Conservation (phyloP, 2,113 vertebrate genomes). For the Psittacara wagleri region DNA sequence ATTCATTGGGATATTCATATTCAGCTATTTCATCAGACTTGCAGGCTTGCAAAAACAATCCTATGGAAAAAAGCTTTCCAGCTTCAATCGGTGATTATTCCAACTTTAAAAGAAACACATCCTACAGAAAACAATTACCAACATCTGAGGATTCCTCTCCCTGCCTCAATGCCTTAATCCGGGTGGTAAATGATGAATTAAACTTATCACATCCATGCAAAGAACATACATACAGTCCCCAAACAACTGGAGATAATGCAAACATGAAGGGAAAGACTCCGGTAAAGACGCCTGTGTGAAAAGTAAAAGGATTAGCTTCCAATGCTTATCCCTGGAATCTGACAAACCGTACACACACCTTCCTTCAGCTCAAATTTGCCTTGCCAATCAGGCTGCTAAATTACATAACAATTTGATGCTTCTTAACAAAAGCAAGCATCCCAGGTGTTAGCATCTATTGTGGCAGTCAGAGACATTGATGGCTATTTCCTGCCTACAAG, state of each 20-base stretch:
- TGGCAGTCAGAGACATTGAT: slow-evolving; percentile 13
- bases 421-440: slow-evolving; percentile 49
- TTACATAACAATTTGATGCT: slow-evolving; percentile 39
- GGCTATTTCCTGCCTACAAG: slow-evolving; percentile 1
- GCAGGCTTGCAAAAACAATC: neutral
- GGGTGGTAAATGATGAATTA: slow-evolving; percentile 46
- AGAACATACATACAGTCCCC: neutral
- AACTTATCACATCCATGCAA: slow-evolving; percentile 33
- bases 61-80: neutral
- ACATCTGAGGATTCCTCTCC: slow-evolving; percentile 23
- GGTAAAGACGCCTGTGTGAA: neutral
- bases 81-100: slow-evolving; percentile 11
- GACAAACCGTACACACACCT: neutral
- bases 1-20: neutral
- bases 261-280: slow-evolving; percentile 14
- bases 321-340: slow-evolving; percentile 39
- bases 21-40: slow-evolving; percentile 5
- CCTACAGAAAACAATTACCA: slow-evolving; percentile 54
- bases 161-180: slow-evolving; percentile 47
- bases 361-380: slow-evolving; percentile 29
- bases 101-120: slow-evolving; percentile 51
- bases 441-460: neutral
- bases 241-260: slow-evolving; percentile 20
- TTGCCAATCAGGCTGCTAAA: slow-evolving; percentile 35
- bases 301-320: slow-evolving; percentile 41